These are phyloP conservation scores for Nezara viridula DNA, from an alignment of 2,888 invertebrate species.

Conservation along the genomic window DNA sequence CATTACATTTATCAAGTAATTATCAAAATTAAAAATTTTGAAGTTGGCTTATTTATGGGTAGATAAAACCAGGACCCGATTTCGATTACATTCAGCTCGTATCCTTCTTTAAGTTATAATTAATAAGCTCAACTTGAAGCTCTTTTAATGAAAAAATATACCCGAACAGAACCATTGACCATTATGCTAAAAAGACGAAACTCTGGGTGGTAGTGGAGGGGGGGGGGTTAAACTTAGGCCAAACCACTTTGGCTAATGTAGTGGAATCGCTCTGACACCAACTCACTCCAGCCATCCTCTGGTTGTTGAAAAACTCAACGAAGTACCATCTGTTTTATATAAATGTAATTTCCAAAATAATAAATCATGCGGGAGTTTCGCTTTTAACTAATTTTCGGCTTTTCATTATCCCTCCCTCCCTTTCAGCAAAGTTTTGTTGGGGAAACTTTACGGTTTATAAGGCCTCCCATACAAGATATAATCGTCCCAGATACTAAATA, in stretches of 20 bases:
- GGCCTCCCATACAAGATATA: conserved; percentile 2
- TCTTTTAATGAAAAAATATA: conserved; percentile 18
- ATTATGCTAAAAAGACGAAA: conserved; percentile 23
- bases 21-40: too few species aligned
- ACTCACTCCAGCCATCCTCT: neutral
- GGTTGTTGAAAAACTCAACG: neutral
- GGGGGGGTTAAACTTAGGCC: neutral
- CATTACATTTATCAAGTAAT: too few species aligned
- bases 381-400: conserved; percentile 35
- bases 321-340: conserved; percentile 23
- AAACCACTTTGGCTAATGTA: conserved; percentile 18
- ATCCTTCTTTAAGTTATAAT: neutral
- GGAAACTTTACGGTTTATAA: neutral
- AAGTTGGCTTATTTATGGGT: too few species aligned
- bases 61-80: too few species aligned
- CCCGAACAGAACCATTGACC: neutral
- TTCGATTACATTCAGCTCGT: neutral
- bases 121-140: neutral
- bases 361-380: conserved; percentile 32
- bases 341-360: conserved; percentile 28
- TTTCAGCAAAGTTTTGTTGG: neutral
- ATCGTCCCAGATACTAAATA: neutral
- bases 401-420: conserved; percentile 2
- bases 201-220: neutral
- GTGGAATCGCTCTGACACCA: conserved; percentile 13